Evolutionary conservation across 2,888 invertebrate genomes (phyloP).

Genomic region (Macrosoma leucophasiata): DNA sequence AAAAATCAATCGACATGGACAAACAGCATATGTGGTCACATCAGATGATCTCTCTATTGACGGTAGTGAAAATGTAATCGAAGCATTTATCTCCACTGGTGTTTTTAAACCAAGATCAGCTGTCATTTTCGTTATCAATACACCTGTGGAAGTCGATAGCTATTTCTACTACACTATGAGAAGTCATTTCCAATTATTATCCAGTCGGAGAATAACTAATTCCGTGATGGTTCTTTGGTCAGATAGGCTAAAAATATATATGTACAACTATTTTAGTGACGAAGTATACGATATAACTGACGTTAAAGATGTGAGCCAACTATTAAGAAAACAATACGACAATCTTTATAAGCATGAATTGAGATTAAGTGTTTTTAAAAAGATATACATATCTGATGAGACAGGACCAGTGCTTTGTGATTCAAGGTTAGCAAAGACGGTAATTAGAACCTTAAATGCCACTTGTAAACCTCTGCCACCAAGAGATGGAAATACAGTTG

Average conservation of each 20-base stretch:
- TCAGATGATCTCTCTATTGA: constrained; percentile 46
- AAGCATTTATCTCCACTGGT: constrained; percentile 51
- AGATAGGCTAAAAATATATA: constrained; percentile 55
- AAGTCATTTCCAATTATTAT: constrained; percentile 64
- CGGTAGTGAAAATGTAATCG: constrained; percentile 46
- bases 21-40: constrained; percentile 58
- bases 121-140: constrained; percentile 57
- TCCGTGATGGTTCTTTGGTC: constrained; percentile 53
- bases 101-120: constrained; percentile 60
- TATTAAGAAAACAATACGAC: constrained; percentile 43
- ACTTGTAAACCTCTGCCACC: constrained; percentile 50
- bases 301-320: constrained; percentile 44
- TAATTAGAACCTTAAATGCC: constrained; percentile 53
- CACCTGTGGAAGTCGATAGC: constrained; percentile 40
- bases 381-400: constrained; percentile 43
- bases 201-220: constrained; percentile 71
- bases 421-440: constrained; percentile 43
- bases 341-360: constrained; percentile 50
- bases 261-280: constrained; percentile 68
- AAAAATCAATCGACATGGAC: constrained; percentile 55
- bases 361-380: constrained; percentile 54
- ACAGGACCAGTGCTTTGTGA: constrained; percentile 46
- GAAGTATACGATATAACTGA: constrained; percentile 53
- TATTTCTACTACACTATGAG: constrained; percentile 56
- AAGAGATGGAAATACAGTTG: constrained; percentile 58